Percentiles rank a stretch among this genome's conserved stretches.
These are phyloP conservation scores for Oophaga pumilio DNA, from an alignment of 2,113 vertebrate genomes.

Conservation along the genomic window DNA sequence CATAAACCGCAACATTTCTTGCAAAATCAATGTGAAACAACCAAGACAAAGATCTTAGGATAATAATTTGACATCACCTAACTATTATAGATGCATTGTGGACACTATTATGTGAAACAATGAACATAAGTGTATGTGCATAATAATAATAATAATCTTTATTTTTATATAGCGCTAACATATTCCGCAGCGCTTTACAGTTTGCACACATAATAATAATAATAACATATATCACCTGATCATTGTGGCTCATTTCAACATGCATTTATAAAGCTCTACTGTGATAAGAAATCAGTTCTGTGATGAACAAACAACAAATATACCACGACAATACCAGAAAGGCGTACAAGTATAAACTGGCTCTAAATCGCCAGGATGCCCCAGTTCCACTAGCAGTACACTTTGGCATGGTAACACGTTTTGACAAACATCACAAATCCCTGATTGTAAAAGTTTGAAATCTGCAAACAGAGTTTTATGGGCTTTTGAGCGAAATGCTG, in stretches of 20 bases:
- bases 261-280: not conserved
- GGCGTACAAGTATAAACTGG: not conserved
- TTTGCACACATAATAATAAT: no score
- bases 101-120: not conserved
- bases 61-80: not conserved
- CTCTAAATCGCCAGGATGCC: not conserved
- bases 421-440: constrained; percentile 43
- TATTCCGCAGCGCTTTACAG: no score
- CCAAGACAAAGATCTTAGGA: not conserved
- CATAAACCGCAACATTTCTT: not conserved
- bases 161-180: no score
- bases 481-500: constrained; percentile 62
- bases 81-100: not conserved
- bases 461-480: constrained; percentile 42
- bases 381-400: not conserved
- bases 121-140: not conserved
- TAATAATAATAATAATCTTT: not conserved
- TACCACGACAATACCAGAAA: not conserved
- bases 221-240: not conserved
- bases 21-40: not conserved
- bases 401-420: constrained; percentile 1
- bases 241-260: not conserved
- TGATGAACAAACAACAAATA: not conserved
- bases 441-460: constrained; percentile 38
- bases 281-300: not conserved